Percentiles rank a stretch among this genome's conserved stretches.
Conservation (phyloP, 2,797 vertebrate species). For the Simalia tracyae region DNA sequence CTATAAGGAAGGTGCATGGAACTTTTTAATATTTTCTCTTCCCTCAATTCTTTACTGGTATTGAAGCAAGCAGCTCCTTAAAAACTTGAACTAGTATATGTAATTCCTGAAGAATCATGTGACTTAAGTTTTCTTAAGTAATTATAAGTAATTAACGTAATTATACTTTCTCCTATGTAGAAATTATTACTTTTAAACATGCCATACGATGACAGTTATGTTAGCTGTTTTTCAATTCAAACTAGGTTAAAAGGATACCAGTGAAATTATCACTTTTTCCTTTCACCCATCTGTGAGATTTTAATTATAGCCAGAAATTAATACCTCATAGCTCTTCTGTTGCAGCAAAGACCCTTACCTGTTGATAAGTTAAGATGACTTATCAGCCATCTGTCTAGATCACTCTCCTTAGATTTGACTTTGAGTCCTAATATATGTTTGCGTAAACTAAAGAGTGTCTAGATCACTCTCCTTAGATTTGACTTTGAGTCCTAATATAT, state of each 20-base stretch:
- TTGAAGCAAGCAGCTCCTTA: background rate
- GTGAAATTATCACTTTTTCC: background rate
- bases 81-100: background rate
- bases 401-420: background rate
- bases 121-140: background rate
- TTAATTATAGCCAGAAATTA: background rate
- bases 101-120: background rate
- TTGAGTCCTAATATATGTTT: background rate
- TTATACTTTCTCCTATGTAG: background rate
- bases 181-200: background rate
- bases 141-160: background rate
- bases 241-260: background rate
- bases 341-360: background rate
- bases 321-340: background rate
- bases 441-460: background rate
- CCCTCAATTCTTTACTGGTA: background rate
- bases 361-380: background rate
- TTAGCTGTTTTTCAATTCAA: background rate
- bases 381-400: background rate
- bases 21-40: background rate
- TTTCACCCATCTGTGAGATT: background rate
- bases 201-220: conserved; percentile 6
- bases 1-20: background rate
- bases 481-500: background rate
- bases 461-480: background rate